Evolutionary conservation across 2,888 invertebrate genomes (phyloP).

Genomic region (Lumbricus terrestris): DNA sequence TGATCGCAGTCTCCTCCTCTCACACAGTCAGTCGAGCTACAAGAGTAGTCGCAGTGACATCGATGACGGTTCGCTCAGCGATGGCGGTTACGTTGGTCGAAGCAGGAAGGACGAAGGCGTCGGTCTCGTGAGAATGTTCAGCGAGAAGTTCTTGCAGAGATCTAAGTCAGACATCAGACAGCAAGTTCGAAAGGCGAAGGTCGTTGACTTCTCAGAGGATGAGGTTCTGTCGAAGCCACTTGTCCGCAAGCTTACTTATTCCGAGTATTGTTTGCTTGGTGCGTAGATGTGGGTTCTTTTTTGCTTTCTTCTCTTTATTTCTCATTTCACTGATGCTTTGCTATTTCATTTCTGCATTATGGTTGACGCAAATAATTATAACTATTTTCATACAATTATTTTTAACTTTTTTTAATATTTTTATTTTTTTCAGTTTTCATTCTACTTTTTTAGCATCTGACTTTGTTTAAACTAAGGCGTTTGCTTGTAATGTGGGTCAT

Average conservation of each 20-base stretch:
- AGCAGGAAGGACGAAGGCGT: background rate
- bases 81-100: background rate
- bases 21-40: slow-evolving; percentile 4
- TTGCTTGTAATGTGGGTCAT: background rate
- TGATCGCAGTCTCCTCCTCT: background rate
- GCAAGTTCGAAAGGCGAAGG: background rate
- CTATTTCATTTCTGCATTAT: background rate
- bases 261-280: background rate
- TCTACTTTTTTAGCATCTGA: background rate
- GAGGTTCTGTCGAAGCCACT: background rate
- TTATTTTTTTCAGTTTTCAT: background rate
- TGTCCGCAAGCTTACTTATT: background rate
- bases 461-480: background rate
- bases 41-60: background rate
- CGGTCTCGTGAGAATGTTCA: slow-evolving; percentile 3
- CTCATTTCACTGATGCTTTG: background rate
- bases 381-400: no score
- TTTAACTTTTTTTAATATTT: background rate
- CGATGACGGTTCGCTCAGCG: background rate
- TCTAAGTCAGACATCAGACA: background rate
- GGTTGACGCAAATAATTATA: no score
- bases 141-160: background rate
- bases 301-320: background rate
- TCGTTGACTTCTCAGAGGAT: background rate
- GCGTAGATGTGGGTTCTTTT: background rate